These are phyloP conservation scores for Leptopilina boulardi DNA, from an alignment of 1,140 invertebrate genomes.

Conservation along the genomic window DNA sequence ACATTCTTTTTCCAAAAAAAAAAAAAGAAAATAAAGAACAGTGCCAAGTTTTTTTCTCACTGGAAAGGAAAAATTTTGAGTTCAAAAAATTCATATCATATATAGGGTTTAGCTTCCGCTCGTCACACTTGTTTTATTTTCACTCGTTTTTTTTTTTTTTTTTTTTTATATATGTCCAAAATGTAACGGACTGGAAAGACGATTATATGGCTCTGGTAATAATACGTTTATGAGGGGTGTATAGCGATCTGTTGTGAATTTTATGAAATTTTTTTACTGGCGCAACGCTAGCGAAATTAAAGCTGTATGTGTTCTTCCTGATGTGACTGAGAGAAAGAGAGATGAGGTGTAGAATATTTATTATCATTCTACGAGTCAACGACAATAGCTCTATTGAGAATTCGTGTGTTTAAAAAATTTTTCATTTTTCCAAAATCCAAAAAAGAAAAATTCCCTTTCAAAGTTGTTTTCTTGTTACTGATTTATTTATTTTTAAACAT, in stretches of 20 bases:
- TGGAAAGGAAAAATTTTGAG: too few relatives aligned
- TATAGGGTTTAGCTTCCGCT: neutral
- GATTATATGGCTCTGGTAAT: constrained; percentile 28
- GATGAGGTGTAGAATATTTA: constrained; percentile 64
- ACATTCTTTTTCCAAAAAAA: too few relatives aligned
- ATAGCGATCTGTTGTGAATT: constrained; percentile 35
- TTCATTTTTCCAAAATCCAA: constrained; percentile 12
- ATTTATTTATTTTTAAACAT: too few relatives aligned
- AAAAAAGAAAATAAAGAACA: too few relatives aligned
- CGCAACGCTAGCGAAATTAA: constrained; percentile 44
- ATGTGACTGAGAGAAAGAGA: constrained; percentile 37
- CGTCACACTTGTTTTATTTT: constrained; percentile 5
- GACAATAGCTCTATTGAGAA: constrained; percentile 60
- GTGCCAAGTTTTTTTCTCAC: too few relatives aligned
- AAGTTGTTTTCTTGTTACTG: neutral
- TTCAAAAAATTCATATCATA: constrained; percentile 11
- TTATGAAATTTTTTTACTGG: constrained; percentile 30
- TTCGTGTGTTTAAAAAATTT: constrained; percentile 30
- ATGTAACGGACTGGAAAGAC: constrained; percentile 25
- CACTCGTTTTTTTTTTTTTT: constrained; percentile 5
- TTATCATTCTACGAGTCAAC: constrained; percentile 59
- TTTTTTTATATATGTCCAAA: neutral
- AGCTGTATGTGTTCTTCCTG: constrained; percentile 37
- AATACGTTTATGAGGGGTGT: constrained; percentile 27
- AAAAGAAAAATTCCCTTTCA: constrained; percentile 6